A percentile compares a stretch with the other conserved stretches of the same genome.
Evolutionary conservation across 2,113 vertebrate genomes (phyloP).

Genomic region (Toxotes jaculatrix): DNA sequence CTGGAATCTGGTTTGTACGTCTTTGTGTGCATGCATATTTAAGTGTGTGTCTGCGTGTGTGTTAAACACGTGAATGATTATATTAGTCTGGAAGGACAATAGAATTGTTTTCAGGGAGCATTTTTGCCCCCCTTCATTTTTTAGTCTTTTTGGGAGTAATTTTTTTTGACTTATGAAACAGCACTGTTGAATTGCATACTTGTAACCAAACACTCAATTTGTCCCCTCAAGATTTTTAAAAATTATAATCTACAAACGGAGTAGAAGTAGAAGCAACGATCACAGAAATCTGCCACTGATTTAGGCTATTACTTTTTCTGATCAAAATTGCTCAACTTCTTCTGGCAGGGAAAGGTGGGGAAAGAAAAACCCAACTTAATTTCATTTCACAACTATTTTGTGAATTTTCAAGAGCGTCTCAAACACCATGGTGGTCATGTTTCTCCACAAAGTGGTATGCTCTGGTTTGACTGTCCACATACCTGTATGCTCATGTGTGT

Average conservation of each 20-base stretch:
- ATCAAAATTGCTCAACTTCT: not conserved
- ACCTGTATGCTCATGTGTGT: constrained; percentile 14
- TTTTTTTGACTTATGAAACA: constrained; percentile 23
- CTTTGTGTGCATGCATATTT: constrained; percentile 29
- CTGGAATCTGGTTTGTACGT: constrained; percentile 62
- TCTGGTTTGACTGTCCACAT: not conserved
- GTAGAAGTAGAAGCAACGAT: not conserved
- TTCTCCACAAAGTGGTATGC: not conserved
- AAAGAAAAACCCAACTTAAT: not conserved
- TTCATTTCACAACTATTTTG: not conserved
- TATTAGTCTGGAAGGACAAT: constrained; percentile 44
- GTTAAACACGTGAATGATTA: constrained; percentile 40
- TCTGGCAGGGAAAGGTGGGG: not conserved
- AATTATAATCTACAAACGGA: not conserved
- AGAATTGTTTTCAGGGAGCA: constrained; percentile 36
- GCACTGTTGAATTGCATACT: not conserved
- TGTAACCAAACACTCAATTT: not conserved
- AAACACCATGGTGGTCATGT: not conserved
- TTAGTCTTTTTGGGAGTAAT: not conserved
- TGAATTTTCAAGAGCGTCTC: not conserved
- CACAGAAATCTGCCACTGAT: not conserved
- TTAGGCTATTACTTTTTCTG: not conserved
- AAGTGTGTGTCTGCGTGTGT: not conserved
- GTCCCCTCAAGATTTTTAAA: not conserved
- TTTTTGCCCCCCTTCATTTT: constrained; percentile 15